These are phyloP conservation scores for Cossypha niveicapilla DNA, from an alignment of 2,797 vertebrate genomes.

Conservation along the genomic window DNA sequence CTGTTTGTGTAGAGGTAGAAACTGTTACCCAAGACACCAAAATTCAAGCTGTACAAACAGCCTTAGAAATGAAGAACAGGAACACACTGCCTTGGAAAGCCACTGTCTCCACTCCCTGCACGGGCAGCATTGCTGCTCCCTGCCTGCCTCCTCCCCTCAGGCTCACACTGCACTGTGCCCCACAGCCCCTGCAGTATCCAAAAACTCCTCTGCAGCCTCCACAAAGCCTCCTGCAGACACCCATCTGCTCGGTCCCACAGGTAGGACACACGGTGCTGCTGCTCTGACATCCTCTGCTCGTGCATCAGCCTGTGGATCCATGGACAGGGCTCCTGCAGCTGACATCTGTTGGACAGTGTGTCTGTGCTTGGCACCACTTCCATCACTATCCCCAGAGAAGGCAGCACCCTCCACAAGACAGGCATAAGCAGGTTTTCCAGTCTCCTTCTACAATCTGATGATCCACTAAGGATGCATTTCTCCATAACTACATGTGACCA, in stretches of 20 bases:
- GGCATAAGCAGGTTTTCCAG: neutral
- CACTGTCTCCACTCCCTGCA: neutral
- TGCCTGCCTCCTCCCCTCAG: neutral
- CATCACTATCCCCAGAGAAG: neutral
- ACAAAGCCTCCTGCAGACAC: neutral
- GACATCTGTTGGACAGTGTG: rapidly evolving
- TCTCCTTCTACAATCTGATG: neutral
- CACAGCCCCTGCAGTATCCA: rapidly evolving
- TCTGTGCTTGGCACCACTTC: neutral
- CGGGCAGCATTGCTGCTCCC: rapidly evolving
- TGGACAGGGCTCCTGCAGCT: neutral
- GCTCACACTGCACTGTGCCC: neutral
- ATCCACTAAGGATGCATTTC: neutral
- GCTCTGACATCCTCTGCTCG: neutral
- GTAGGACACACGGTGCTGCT: rapidly evolving
- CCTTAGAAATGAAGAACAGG: neutral
- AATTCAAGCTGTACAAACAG: neutral
- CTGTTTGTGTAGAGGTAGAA: neutral
- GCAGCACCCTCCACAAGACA: neutral
- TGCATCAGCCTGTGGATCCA: rapidly evolving
- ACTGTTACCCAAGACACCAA: neutral
- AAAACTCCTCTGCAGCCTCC: neutral
- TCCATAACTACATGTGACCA: neutral
- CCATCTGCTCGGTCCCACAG: rapidly evolving
- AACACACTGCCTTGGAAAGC: neutral